Conservation (phyloP, 2,113 vertebrate genomes). For the Sapayoa aenigma region DNA sequence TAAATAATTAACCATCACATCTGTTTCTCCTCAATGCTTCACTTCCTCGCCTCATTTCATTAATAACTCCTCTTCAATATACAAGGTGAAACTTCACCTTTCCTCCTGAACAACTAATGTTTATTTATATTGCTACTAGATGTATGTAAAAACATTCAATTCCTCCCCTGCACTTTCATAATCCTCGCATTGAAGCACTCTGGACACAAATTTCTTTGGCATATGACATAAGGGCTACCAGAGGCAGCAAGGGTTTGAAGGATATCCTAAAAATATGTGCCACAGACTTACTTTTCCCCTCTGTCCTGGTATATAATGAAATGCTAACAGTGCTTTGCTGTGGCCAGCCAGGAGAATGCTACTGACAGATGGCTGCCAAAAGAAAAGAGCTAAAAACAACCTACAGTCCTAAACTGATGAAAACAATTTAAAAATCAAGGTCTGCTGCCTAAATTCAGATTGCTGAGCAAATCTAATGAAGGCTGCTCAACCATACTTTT, state of each 20-base stretch:
- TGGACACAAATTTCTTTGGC: not conserved
- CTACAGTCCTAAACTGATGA: slow-evolving; percentile 7
- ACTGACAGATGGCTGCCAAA: slow-evolving; percentile 37
- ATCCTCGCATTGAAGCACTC: not conserved
- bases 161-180: not conserved
- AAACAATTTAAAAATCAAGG: slow-evolving; percentile 12
- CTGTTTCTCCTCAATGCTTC: not conserved
- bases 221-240: not conserved
- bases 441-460: not conserved
- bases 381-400: slow-evolving; percentile 32
- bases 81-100: not conserved
- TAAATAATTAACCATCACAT: not conserved
- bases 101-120: not conserved
- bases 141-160: not conserved
- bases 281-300: not conserved
- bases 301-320: not conserved
- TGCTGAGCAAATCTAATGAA: not conserved
- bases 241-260: not conserved
- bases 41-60: not conserved
- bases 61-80: not conserved
- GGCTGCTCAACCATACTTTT: not conserved
- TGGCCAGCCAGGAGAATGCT: not conserved
- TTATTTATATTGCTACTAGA: not conserved
- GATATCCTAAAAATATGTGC: not conserved
- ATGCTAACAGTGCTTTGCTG: not conserved